Percentiles rank a stretch among this genome's conserved stretches.
These are phyloP conservation scores for Gyrodactylus bullatarudis DNA, from an alignment of 1,140 invertebrate genomes.

Conservation along the genomic window DNA sequence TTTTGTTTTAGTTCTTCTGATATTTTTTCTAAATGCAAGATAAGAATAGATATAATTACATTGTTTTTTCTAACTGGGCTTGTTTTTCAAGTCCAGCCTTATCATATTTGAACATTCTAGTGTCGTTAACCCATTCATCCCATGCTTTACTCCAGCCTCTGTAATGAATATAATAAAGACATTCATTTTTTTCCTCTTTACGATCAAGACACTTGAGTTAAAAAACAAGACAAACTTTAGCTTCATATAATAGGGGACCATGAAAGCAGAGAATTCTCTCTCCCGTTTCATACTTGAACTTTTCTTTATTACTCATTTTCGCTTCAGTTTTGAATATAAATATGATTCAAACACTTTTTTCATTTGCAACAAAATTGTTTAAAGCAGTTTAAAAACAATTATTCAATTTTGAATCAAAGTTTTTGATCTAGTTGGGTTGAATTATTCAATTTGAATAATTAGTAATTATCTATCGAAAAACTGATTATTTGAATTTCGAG, in stretches of 20 bases:
- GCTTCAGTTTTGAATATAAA: too few relatives aligned
- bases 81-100: conserved; percentile 57
- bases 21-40: background rate
- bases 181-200: background rate
- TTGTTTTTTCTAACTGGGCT: conserved; percentile 38
- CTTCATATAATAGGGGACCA: background rate
- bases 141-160: conserved; percentile 21
- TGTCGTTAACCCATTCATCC: conserved; percentile 90
- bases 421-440: too few relatives aligned
- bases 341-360: too few relatives aligned
- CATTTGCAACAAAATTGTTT: too few relatives aligned
- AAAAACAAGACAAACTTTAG: background rate
- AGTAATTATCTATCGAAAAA: too few relatives aligned
- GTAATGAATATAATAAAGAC: background rate
- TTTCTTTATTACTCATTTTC: too few relatives aligned
- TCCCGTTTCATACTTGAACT: background rate
- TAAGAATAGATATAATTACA: background rate
- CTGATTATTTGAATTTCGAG: too few relatives aligned
- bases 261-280: background rate
- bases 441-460: too few relatives aligned
- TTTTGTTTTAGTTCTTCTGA: background rate
- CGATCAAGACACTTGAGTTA: background rate
- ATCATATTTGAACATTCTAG: conserved; percentile 56
- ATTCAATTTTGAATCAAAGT: too few relatives aligned
- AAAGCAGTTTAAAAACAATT: too few relatives aligned